Evolutionary conservation across 2,888 invertebrate genomes (phyloP), one percentile per base, ranked within the genome.

Genomic region (Mellilla xanthometata): DNA sequence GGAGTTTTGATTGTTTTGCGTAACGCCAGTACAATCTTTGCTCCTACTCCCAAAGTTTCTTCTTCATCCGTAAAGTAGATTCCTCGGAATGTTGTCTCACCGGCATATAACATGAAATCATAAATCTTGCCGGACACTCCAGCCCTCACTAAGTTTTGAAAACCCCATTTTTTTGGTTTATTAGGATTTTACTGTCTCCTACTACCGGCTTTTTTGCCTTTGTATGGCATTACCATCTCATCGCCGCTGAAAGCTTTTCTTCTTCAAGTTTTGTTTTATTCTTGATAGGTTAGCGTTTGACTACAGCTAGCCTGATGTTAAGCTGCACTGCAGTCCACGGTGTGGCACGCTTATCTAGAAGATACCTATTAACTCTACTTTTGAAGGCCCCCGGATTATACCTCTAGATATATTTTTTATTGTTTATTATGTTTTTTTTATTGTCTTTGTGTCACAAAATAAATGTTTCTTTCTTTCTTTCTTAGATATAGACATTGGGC

Each of bases 1-100:
- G n/a, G 11, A 3, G 28, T 3, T 29, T 23, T 12, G 8, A 39
- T 45, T 12, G 33, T 31, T 29, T 45, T 22, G n/a, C 28, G 28
- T 4, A 24, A 24, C 9, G 24, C 24, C 24, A 24, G 51, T 0
- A 66, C 40, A 55, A 66, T 63, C 59, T 60, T 60, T 44, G 67
- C 62, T 43, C 65, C 66, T 3, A 68, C 33, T n/a, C 33, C 28
- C n/a, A 23, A 39, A 10, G 22, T 27, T 3, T 10, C 43, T 29
- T 47, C 41, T 10, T 47, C 12, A 6, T 12, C 9, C 24, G 24
- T 24, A 2, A 24, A 24, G 24, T 24, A 24, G 24, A 24, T 24
- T 24, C 24, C 24, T 24, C 8, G 19, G 23, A 49, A 49, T 2
- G 48, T 43, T n/a, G 31, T 39, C 1, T 49, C 48, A 4, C 44